Base-by-base conservation (phyloP, 2,888 invertebrate genomes). In the Leucania comma region DNA sequence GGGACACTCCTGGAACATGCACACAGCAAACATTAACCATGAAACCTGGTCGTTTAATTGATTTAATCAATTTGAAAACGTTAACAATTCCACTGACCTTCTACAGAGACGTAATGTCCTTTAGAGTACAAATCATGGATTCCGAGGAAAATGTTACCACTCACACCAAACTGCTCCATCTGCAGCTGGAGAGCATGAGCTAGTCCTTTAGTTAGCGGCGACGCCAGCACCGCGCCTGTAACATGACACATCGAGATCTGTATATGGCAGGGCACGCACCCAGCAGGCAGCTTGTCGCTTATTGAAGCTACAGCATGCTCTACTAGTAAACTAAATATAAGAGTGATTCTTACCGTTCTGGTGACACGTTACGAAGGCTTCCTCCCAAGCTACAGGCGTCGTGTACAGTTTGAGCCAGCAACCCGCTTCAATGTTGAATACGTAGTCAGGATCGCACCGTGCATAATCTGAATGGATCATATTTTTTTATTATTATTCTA, bases 181-280 rank as follows among this genome's bases (percentile, higher is more conserved):
- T 35, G 17, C 4, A 9, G 12, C 12, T 12, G 2, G 3, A 71
- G n/a, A 17, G 48, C 54, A 17, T 9, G 1, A 38, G 17, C 3
- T 24, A 71, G 38, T 29, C 9, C n/a, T 6, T 4, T 24, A 35
- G 56, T 6, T 1, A 71, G 29, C 12, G 75, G 54, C 6, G 71
- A 71, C 29, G 53, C 71, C 68, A 71, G 24, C 68, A 75, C 68
- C 3, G 75, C 75, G 1, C 75, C 71, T 71, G 75, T 14, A 38
- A 38, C 38, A 38, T 38, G 38, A 14, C 38, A 1, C 38, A 29
- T 29, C 4, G 38, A 14, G 38, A 12, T 38, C 3, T 38, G 35
- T 38, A 38, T 12, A 38, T 38, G 12, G 3, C 38, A 3, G 12
- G 12, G 38, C 38, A 14, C 38, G 14, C 38, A 14, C 38, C 3